These are phyloP conservation scores for Meta bourneti DNA, from an alignment of 2,888 invertebrate species.

Conservation along the genomic window DNA sequence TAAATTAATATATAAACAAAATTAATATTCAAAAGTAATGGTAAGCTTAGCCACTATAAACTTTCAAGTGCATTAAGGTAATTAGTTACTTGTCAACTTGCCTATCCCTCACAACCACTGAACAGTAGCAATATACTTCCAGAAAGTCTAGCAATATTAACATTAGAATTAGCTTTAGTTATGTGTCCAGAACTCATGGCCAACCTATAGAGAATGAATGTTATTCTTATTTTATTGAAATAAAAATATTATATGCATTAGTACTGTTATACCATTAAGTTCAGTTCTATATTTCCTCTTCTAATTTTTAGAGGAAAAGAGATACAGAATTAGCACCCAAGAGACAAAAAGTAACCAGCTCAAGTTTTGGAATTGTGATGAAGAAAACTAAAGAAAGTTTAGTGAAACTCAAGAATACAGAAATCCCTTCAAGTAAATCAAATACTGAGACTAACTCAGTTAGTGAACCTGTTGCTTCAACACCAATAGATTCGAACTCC, in stretches of 20 bases:
- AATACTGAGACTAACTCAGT: neutral
- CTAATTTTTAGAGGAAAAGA: slow-evolving; percentile 23
- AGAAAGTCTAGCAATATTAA: neutral
- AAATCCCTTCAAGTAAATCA: neutral
- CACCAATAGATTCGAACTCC: neutral
- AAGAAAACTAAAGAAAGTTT: slow-evolving; percentile 35
- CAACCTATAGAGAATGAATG: neutral
- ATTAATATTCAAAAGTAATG: too few relatives aligned
- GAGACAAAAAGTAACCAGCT: slow-evolving; percentile 30
- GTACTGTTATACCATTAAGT: too few relatives aligned
- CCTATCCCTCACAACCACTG: too few relatives aligned
- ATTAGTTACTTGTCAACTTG: too few relatives aligned
- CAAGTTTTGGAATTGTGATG: slow-evolving; percentile 56
- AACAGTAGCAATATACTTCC: too few relatives aligned
- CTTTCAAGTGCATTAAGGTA: too few relatives aligned
- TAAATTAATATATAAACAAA: too few relatives aligned
- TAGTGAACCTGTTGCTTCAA: neutral
- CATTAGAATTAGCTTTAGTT: neutral
- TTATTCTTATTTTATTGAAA: neutral
- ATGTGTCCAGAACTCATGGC: neutral
- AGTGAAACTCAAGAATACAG: slow-evolving; percentile 52
- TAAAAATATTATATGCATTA: too few relatives aligned
- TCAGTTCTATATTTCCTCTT: neutral
- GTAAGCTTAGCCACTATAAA: neutral
- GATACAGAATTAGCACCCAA: neutral